phyloP scores from a whole-genome alignment of 2,888 invertebrate species.

The Stenurella melanura region DNA sequence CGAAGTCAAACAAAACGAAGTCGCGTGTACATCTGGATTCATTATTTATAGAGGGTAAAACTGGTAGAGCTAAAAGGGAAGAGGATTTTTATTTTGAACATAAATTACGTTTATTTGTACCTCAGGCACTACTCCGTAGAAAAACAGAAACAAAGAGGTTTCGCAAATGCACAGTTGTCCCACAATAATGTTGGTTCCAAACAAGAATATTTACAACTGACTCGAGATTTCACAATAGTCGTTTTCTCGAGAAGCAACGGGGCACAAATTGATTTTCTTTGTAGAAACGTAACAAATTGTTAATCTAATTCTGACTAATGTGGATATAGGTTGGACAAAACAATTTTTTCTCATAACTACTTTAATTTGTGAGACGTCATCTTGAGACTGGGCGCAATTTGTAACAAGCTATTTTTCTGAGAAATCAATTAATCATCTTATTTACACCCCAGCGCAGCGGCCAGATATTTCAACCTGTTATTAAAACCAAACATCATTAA shows the following conservation, averaged over 20 bases:
- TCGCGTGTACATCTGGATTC: neutral
- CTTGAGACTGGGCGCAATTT: no score
- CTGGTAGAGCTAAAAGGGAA: neutral
- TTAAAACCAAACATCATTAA: no score
- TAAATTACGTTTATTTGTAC: constrained; percentile 3
- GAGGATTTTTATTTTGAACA: neutral
- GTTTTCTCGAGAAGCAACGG: neutral
- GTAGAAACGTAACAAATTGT: no score
- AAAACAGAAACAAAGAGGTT: neutral
- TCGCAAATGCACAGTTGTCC: neutral
- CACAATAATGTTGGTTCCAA: neutral
- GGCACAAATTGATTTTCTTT: no score
- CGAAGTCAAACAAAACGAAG: neutral
- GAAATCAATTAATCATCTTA: no score
- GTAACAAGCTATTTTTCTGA: no score
- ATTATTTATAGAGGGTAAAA: neutral
- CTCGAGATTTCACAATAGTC: neutral
- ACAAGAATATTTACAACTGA: neutral
- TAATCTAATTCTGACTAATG: no score
- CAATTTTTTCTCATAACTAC: no score
- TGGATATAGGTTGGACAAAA: no score
- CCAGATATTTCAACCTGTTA: no score
- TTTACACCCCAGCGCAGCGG: no score
- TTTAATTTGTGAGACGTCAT: no score
- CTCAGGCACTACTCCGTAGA: neutral